Evolutionary conservation across 2,888 invertebrate genomes (phyloP).

Genomic region (Acronicta psi): DNA sequence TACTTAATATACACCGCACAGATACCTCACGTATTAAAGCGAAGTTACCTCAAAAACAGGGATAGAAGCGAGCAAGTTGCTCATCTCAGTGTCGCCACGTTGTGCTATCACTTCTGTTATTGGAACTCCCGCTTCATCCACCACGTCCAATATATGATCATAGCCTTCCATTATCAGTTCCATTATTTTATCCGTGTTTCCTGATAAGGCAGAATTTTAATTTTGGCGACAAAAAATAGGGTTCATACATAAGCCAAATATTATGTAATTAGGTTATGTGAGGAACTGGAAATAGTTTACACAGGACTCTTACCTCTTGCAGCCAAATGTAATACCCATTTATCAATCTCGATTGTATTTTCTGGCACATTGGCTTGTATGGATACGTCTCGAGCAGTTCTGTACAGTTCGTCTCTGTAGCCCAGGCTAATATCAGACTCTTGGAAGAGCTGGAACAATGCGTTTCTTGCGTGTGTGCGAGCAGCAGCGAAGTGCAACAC

Average conservation of each 20-base stretch:
- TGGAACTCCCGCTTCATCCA: conserved; percentile 91
- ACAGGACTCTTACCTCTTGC: conserved; percentile 90
- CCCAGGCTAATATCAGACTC: conserved; percentile 95
- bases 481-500: conserved; percentile 96
- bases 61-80: conserved; percentile 92
- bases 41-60: conserved; percentile 92
- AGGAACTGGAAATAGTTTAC: too few relatives aligned
- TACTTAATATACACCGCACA: too few relatives aligned
- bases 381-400: conserved; percentile 96
- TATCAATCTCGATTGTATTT: conserved; percentile 95
- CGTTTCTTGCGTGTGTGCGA: conserved; percentile 94
- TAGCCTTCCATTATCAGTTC: conserved; percentile 94
- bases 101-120: conserved; percentile 92
- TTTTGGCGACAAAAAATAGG: too few relatives aligned
- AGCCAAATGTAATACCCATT: conserved; percentile 93
- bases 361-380: conserved; percentile 93
- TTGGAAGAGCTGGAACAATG: conserved; percentile 93
- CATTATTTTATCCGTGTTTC: conserved; percentile 82
- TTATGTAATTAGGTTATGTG: too few relatives aligned
- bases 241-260: too few relatives aligned
- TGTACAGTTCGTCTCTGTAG: conserved; percentile 95
- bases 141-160: conserved; percentile 94
- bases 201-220: conserved; percentile 58
- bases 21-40: too few relatives aligned
- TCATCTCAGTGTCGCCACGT: conserved; percentile 91